Base-by-base conservation (phyloP, 2,797 vertebrate genomes). In the Chromis chromis region DNA sequence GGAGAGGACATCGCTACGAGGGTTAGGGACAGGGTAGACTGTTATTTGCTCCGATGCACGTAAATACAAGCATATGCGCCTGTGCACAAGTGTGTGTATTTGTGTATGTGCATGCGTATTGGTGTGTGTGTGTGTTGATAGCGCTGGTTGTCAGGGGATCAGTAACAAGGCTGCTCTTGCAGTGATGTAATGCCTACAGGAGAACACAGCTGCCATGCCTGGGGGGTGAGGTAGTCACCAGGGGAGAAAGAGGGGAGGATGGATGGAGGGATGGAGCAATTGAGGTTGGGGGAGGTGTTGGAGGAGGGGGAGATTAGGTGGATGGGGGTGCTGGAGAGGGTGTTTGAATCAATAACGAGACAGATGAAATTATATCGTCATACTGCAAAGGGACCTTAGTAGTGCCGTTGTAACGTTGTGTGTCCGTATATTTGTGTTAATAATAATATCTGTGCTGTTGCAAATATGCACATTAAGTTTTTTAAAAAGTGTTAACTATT, bases 151-250 rank as follows among this genome's bases (percentile, higher is more conserved):
- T 92, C 86, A 92, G 86, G 90, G 89, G 89, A 94, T 94, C 89
- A 89, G 90, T 92, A 93, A 92, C 92, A 93, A 80, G 89, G 86
- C 89, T 92, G 93, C 91, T 90, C 91, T 92, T 91, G 82, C 85
- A 90, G 86, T 95, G 94, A 95, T 89, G 94, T 94, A 92, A 95
- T 94, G 92, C 93, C 86, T 91, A 87, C 84, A 91, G 88, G 89
- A 93, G 93, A 88, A 89, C 90, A 88, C 95, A 94, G 94, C 94
- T 95, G 94, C 86, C 92, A 94, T 94, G 93, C 91, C 90, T 87
- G 86, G 91, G 89, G 93, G 90, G 90, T 94, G 94, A 94, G 88
- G 92, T 93, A 91, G 90, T 93, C 88, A 87, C 81, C 83, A 77
- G 66, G 75, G 87, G 74, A 83, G 70, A 39, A 62, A 62, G 76